Percentiles rank a stretch among this genome's conserved stretches.
Evolutionary conservation across 2,888 invertebrate species (phyloP).

Genomic region (Acleris literana): DNA sequence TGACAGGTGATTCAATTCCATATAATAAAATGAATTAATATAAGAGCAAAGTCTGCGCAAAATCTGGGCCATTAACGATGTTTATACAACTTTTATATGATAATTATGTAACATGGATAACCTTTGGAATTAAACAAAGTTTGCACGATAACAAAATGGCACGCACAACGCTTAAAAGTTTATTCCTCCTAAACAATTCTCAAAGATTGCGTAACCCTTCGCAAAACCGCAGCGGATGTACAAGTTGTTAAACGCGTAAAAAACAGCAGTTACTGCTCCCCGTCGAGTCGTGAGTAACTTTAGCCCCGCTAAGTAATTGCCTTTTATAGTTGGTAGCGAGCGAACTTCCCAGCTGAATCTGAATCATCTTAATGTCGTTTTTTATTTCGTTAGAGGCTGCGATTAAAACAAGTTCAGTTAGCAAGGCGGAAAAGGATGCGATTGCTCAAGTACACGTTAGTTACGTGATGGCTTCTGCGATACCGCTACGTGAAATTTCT

Average conservation of each 20-base stretch:
- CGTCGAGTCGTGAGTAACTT: slow-evolving; percentile 58
- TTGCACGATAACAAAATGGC: slow-evolving; percentile 12
- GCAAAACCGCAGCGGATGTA: slow-evolving; percentile 19
- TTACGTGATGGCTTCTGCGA: too few species aligned
- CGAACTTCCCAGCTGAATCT: slow-evolving; percentile 63
- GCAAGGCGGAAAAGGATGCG: too few species aligned
- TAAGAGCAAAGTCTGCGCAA: not conserved
- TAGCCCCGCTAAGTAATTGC: slow-evolving; percentile 69
- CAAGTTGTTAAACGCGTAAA: slow-evolving; percentile 40
- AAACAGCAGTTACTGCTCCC: slow-evolving; percentile 51
- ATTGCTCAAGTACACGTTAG: too few species aligned
- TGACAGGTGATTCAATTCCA: too few species aligned
- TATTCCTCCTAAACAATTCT: not conserved
- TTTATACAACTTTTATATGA: not conserved
- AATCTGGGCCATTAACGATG: not conserved
- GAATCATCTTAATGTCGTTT: slow-evolving; percentile 52
- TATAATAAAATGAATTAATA: too few species aligned
- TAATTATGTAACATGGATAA: slow-evolving; percentile 10
- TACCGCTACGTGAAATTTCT: slow-evolving; percentile 1
- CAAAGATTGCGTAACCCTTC: slow-evolving; percentile 7
- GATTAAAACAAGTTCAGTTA: not conserved
- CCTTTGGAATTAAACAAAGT: slow-evolving; percentile 12
- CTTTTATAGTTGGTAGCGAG: slow-evolving; percentile 65
- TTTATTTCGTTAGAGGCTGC: slow-evolving; percentile 1
- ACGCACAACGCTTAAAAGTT: not conserved